Conservation (phyloP, 2,113 vertebrate species). For the Pomatorhinus ruficollis region DNA sequence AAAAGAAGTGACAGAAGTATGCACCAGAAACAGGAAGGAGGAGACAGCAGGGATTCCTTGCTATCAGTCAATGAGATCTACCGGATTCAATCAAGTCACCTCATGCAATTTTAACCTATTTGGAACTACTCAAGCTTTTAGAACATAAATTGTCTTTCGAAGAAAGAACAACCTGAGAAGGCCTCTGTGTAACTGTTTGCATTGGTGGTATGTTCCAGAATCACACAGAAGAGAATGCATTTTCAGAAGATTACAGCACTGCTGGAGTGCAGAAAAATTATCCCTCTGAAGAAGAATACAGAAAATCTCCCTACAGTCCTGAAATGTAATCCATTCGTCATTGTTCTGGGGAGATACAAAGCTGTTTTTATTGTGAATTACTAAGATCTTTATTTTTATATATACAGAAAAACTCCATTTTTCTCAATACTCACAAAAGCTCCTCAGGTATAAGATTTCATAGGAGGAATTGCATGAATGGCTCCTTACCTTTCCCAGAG, state of each 20-base stretch:
- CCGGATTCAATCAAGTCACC: neutral
- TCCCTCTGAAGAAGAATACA: neutral
- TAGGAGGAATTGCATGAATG: neutral
- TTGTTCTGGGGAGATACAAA: neutral
- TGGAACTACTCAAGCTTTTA: neutral
- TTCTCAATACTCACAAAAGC: neutral
- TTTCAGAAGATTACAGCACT: neutral
- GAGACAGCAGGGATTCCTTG: neutral
- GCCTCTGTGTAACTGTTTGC: neutral
- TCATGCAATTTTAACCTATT: neutral
- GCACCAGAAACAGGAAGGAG: neutral
- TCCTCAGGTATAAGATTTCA: neutral
- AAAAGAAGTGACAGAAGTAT: neutral
- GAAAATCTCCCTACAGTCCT: neutral
- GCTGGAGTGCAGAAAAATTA: neutral
- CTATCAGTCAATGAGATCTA: neutral
- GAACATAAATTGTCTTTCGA: neutral
- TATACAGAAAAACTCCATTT: neutral
- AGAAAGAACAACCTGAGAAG: neutral
- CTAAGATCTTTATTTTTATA: neutral
- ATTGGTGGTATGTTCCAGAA: neutral
- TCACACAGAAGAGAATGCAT: neutral
- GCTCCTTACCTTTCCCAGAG: neutral
- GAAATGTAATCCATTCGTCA: neutral
- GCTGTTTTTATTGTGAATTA: neutral